These are phyloP conservation scores for Bombus breviceps DNA, from an alignment of 1,140 invertebrate species.

Conservation along the genomic window DNA sequence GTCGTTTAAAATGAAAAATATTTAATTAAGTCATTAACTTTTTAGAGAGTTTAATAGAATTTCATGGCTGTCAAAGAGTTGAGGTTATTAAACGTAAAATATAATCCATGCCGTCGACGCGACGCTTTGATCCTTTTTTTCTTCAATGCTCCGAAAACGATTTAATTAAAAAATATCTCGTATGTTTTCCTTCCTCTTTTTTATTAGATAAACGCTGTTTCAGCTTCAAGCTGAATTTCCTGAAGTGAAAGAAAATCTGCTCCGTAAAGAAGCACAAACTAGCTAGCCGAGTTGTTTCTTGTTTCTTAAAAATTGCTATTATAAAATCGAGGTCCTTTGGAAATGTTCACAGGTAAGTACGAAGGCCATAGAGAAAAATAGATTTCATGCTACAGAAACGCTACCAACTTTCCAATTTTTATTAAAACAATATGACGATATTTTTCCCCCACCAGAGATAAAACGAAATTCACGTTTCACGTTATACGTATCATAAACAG, in stretches of 20 bases:
- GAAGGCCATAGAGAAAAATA: not conserved
- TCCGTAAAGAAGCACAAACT: not conserved
- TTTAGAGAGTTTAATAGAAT: not conserved
- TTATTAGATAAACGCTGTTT: not conserved
- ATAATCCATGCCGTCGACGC: not conserved
- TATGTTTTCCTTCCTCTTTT: not conserved
- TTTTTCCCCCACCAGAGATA: accelerated
- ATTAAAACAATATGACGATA: not conserved
- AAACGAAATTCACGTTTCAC: not conserved
- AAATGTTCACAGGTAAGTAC: not conserved
- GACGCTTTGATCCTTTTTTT: not conserved
- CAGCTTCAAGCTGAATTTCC: not conserved
- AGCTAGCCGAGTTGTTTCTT: not conserved
- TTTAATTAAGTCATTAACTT: not conserved
- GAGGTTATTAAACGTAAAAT: slow-evolving; percentile 11
- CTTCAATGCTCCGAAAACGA: not conserved
- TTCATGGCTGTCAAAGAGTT: slow-evolving; percentile 14
- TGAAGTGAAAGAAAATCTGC: not conserved
- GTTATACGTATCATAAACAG: not conserved
- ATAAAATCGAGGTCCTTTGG: not conserved
- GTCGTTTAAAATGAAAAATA: slow-evolving; percentile 1
- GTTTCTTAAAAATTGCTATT: slow-evolving; percentile 11
- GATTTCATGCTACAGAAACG: not conserved
- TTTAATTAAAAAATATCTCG: slow-evolving; percentile 25
- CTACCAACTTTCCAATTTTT: not conserved